Evolutionary conservation across 2,888 invertebrate species (phyloP).

Genomic region (Lasioglossum leucozonium): DNA sequence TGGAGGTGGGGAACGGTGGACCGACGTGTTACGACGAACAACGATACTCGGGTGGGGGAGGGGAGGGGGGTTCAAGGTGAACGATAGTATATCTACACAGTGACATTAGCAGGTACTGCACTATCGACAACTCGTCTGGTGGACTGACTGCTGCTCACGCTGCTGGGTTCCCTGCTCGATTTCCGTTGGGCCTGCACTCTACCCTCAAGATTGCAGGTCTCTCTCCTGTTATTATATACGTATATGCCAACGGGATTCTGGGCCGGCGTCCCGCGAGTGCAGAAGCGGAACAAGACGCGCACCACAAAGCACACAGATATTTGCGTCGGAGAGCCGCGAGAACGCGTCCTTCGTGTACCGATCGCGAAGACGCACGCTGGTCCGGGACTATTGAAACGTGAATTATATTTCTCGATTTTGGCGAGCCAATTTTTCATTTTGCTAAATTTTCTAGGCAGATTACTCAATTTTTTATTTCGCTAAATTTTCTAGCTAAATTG

Average conservation of each 20-base stretch:
- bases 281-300: neutral
- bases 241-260: constrained; percentile 18
- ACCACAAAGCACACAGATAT: neutral
- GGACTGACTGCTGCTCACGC: constrained; percentile 84
- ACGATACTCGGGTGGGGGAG: constrained; percentile 47
- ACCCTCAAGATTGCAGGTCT: constrained; percentile 50
- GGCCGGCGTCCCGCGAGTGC: neutral
- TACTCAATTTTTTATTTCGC: no score
- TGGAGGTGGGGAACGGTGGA: constrained; percentile 42
- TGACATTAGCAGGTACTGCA: constrained; percentile 77
- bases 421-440: no score
- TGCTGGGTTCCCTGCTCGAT: constrained; percentile 72
- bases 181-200: constrained; percentile 65
- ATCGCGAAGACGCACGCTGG: neutral
- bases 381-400: neutral
- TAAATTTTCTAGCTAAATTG: no score
- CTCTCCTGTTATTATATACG: constrained; percentile 15
- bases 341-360: neutral
- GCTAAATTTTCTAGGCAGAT: no score
- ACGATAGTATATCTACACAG: constrained; percentile 77
- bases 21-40: constrained; percentile 43
- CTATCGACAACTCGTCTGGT: constrained; percentile 84
- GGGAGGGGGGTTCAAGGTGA: constrained; percentile 59
- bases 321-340: neutral
- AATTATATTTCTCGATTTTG: neutral